Base-by-base conservation (phyloP, 2,113 vertebrate genomes). In the Meriones unguiculatus region DNA sequence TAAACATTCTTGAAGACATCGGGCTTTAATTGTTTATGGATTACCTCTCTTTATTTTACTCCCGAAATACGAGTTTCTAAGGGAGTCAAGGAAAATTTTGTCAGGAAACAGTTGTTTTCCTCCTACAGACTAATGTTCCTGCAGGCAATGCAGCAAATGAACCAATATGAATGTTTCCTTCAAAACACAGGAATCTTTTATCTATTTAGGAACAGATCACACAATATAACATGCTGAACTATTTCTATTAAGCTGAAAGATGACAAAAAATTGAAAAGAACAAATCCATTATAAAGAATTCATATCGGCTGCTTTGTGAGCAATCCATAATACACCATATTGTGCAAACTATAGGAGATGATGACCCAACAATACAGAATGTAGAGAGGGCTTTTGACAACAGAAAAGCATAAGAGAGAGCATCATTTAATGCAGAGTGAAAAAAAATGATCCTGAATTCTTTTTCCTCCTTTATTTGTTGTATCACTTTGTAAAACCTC, bases 381-480 rank as follows among this genome's bases (percentile, higher is more conserved):
- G 94, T 86, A 98, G 97, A 98, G 98, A 98, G 64, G 97, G 97
- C 98, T 98, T 98, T 98, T 98, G 98, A 98, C 98, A 98, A 98
- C 97, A 98, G 95, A 98, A 98, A 98, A 98, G 96, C 94, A 97
- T 97, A 98, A 97, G 97, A 97, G 97, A 96, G 95, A 95, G 94
- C 93, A 97, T 98, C 97, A 97, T 98, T 98, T 97, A 98, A 98
- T 98, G 96, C 95, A 96, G 95, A 95, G 73, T 93, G n/a, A 84
- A 94, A 95, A 97, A 97, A 97, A 97, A 92, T 54, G 97, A 96
- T 94, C 94, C 96, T 90, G 91, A 75, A 94, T 97, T 98, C 98
- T 97, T 97, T 97, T 96, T 90, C 96, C 96, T 81, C 95, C 96
- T 98, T 97, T 97, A 97, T 96, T 98, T 98, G 93, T 98, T 96